Conservation (phyloP, 2,888 invertebrate species). For the Apamea epomidion region DNA sequence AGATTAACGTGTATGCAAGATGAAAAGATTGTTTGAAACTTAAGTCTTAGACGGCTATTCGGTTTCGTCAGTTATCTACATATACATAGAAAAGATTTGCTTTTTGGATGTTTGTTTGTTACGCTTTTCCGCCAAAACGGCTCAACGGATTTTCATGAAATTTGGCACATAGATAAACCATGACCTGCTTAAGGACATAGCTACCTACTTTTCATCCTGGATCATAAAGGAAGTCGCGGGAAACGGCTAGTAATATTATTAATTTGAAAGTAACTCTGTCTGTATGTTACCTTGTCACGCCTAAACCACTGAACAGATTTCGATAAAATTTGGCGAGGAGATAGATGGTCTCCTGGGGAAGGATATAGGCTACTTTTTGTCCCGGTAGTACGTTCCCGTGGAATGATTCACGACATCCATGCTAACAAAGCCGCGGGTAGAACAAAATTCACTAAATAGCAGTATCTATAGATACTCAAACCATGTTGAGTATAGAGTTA, state of each 20-base stretch:
- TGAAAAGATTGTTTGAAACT: background rate
- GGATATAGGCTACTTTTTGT: background rate
- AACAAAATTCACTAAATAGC: background rate
- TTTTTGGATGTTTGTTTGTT: too few relatives aligned
- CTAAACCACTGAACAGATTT: too few relatives aligned
- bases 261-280: too few relatives aligned
- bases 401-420: background rate
- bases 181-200: too few relatives aligned
- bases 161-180: too few relatives aligned
- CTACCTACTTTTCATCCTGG: too few relatives aligned
- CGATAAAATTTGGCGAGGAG: background rate
- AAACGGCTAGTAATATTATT: too few relatives aligned
- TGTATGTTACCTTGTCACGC: too few relatives aligned
- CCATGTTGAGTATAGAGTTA: background rate
- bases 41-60: background rate
- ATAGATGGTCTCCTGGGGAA: background rate
- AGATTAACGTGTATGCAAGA: background rate
- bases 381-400: background rate
- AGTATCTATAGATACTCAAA: background rate
- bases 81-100: too few relatives aligned
- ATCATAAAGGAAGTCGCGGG: too few relatives aligned
- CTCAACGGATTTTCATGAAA: too few relatives aligned
- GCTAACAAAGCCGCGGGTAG: background rate
- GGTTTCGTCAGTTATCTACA: background rate
- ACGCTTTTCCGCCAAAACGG: too few relatives aligned